Conservation (phyloP, 30 jellyfish, hydroid and myxozoan genomes). For the Mastigias papua region DNA sequence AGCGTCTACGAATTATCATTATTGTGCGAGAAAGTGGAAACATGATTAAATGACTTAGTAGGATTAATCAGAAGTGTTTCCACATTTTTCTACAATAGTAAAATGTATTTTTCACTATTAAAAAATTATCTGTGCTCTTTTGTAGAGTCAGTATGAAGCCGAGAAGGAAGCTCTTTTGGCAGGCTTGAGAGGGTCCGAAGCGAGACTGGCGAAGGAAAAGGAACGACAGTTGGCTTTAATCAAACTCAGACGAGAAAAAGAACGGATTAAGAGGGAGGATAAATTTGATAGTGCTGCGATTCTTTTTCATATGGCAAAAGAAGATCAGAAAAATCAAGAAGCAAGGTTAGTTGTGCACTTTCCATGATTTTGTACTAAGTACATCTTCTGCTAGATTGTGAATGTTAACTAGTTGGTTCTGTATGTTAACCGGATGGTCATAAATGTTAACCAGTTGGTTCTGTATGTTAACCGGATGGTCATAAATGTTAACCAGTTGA, state of each 20-base stretch:
- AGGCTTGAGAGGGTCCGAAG: slow-evolving; percentile 68
- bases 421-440: too few relatives aligned
- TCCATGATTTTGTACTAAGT: too few relatives aligned
- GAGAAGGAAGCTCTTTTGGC: slow-evolving; percentile 90
- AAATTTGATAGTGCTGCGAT: slow-evolving; percentile 93
- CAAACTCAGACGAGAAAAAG: slow-evolving; percentile 76
- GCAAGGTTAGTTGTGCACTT: slow-evolving; percentile 48
- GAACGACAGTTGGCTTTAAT: slow-evolving; percentile 88
- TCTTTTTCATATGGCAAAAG: slow-evolving; percentile 80
- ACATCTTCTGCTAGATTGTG: too few relatives aligned
- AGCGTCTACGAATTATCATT: too few relatives aligned
- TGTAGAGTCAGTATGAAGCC: slow-evolving; percentile 81
- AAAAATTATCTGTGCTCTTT: neutral
- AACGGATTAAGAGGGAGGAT: slow-evolving; percentile 83
- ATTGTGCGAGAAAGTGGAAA: too few relatives aligned
- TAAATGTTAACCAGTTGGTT: too few relatives aligned
- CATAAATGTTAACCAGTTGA: too few relatives aligned
- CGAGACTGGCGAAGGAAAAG: slow-evolving; percentile 71
- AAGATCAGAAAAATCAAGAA: slow-evolving; percentile 59
- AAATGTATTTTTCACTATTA: neutral
- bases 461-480: too few relatives aligned
- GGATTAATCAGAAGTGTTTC: too few relatives aligned
- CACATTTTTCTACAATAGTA: too few relatives aligned
- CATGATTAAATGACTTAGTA: too few relatives aligned
- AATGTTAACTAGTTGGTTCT: too few relatives aligned